Conservation (phyloP, 2,797 vertebrate species). For the Anguilla obscura region DNA sequence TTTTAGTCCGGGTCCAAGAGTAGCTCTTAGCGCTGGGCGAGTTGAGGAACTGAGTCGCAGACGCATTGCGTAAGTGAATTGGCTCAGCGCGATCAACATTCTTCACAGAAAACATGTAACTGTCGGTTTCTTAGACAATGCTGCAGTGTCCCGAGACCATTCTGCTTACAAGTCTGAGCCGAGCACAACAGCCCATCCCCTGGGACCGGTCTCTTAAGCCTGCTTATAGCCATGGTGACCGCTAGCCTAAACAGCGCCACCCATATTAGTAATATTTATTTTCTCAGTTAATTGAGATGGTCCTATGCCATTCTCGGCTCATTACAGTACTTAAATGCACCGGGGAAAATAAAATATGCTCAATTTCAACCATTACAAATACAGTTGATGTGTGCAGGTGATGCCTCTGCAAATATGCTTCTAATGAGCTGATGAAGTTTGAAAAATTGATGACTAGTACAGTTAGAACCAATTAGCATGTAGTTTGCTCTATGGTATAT, state of each 20-base stretch:
- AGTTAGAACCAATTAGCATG: no score
- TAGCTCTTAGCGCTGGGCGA: conserved; percentile 39
- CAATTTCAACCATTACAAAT: no score
- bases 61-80: conserved; percentile 39
- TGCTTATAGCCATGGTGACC: not conserved
- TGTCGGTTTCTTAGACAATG: conserved; percentile 55
- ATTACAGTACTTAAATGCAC: no score
- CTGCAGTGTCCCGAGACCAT: conserved; percentile 15
- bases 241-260: not conserved
- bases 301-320: no score
- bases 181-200: not conserved
- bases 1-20: conserved; percentile 46
- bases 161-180: not conserved
- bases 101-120: conserved; percentile 46
- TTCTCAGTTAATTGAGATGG: no score
- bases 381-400: no score
- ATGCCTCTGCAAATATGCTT: no score
- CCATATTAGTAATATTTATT: no score
- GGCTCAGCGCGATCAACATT: conserved; percentile 43
- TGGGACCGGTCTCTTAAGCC: not conserved
- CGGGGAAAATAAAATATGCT: no score
- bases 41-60: conserved; percentile 50
- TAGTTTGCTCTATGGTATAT: no score
- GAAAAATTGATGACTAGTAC: no score
- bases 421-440: no score